Evolutionary conservation across 2,113 vertebrate genomes (phyloP), one percentile per base, ranked within the genome.

Genomic region (Daphoenositta chrysoptera): DNA sequence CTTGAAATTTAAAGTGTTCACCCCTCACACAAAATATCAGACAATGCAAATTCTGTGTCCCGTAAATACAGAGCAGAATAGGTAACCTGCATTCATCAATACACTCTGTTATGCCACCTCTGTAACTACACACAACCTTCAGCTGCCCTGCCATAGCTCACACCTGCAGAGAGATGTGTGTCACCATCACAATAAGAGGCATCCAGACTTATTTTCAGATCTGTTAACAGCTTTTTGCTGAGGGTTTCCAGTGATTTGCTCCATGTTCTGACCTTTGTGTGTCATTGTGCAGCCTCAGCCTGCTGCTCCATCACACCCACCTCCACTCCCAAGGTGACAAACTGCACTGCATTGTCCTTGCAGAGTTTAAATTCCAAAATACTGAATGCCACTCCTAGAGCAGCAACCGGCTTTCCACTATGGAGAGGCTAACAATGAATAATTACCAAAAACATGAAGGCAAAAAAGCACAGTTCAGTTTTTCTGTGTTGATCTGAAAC

Each of bases 1-100:
- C 22, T 77, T 54, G 51, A 75, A 83, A 63, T 66, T 48, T 33
- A 26, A 87, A 57, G 44, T 1, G 4, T 51, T 87, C 9, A 18
- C 13, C 17, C 6, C 9, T 56, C 42, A 47, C 4, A 60, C 4
- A 42, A 80, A 85, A 35, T 23, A 63, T 35, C 44, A 92, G 56
- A 76, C 13, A 77, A 15, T 2, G 47, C 30, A 69, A 69, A 72
- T 70, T 2, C 0, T 15, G 45, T 2, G 0, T 60, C 9, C 22
- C 27, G 15, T 47, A 93, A 83, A 92, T 33, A 17, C 1, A 21
- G 63, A 63, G 26, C 27, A 60, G 90, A 77, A 75, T 10, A 40
- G 2, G 0, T 51, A 31, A 45, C 3, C 31, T 68, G 27, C 5
- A 42, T 7, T 12, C 17, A 37, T 30, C n/a, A 9, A 15, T 45